These are phyloP conservation scores for Ascidia mentula DNA, from an alignment of 23 tunicate genomes.

Conservation along the genomic window DNA sequence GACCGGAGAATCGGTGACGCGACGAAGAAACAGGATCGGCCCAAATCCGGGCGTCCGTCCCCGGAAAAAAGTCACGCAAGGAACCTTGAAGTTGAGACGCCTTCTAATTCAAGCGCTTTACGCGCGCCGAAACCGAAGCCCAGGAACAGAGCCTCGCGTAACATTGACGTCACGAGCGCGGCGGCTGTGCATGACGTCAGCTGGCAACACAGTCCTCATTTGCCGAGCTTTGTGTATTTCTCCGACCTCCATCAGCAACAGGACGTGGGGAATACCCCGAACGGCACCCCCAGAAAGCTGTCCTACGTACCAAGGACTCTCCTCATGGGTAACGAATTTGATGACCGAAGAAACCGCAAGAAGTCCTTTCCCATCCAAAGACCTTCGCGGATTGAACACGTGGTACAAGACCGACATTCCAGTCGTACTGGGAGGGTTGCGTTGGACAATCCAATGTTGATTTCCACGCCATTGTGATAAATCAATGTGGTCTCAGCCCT, in stretches of 20 bases:
- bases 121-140: not conserved
- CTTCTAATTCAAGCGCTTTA: not conserved
- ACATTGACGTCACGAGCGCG: not conserved
- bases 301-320: not conserved
- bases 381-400: not conserved
- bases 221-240: not conserved
- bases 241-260: not conserved
- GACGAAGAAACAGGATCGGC: not conserved
- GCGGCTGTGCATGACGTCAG: not conserved
- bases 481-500: not conserved
- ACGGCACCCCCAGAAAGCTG: not conserved
- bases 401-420: not conserved
- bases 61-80: not conserved
- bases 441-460: not conserved
- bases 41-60: not conserved
- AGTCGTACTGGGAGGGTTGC: not conserved
- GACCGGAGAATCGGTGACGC: slow-evolving; percentile 1
- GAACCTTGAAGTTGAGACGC: not conserved
- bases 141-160: not conserved
- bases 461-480: not conserved
- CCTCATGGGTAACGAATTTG: not conserved
- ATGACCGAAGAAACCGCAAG: not conserved
- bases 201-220: not conserved
- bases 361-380: not conserved
- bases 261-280: not conserved